Evolutionary conservation across 2,113 vertebrate genomes (phyloP).

Genomic region (Axis porcinus): DNA sequence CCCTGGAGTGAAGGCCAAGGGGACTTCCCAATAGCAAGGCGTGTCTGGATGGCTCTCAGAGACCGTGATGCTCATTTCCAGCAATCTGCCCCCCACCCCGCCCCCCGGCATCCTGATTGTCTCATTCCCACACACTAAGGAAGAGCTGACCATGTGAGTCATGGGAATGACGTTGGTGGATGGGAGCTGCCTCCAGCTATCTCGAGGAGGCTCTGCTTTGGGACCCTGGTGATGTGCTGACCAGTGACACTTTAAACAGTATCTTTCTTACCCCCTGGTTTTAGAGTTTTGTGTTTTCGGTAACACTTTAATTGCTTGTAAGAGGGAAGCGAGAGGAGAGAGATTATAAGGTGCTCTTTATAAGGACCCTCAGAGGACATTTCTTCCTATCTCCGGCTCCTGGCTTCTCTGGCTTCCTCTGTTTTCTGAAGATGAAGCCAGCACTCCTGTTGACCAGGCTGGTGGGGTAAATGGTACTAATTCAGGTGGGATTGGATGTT

Average conservation of each 20-base stretch:
- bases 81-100: neutral
- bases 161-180: neutral
- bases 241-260: neutral
- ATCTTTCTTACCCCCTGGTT: neutral
- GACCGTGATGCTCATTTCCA: slow-evolving; percentile 8
- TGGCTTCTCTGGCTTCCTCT: neutral
- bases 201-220: neutral
- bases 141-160: slow-evolving; percentile 53
- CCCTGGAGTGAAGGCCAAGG: neutral
- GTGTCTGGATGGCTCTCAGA: neutral
- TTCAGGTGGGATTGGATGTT: neutral
- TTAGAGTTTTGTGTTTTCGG: neutral
- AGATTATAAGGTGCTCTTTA: neutral
- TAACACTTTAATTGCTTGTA: neutral
- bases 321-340: neutral
- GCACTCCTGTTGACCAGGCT: neutral
- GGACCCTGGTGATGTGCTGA: neutral
- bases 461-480: neutral
- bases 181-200: neutral
- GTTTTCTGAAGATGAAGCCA: neutral
- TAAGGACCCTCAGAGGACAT: neutral
- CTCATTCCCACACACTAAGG: slow-evolving; percentile 52
- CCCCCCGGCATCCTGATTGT: neutral
- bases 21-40: neutral
- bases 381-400: neutral